Percentiles rank a stretch among this genome's conserved stretches.
Evolutionary conservation across 1,140 invertebrate genomes (phyloP).

Genomic region (Chelonus insularis): DNA sequence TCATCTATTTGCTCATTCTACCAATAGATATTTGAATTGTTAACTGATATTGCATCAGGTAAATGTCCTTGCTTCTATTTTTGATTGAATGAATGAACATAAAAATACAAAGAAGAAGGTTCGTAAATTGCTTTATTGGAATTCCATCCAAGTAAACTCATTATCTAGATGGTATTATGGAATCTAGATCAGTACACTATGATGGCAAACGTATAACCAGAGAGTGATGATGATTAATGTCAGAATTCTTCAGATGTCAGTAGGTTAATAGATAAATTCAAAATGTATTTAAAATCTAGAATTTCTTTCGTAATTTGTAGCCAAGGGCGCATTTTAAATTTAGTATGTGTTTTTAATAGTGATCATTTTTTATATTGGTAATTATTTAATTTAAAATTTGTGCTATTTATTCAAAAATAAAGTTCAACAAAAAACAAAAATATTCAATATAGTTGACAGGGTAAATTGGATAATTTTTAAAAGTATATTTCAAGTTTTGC

Average conservation of each 20-base stretch:
- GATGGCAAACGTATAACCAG: neutral
- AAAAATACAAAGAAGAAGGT: neutral
- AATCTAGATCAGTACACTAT: neutral
- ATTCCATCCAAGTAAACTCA: neutral
- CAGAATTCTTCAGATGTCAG: too few species aligned
- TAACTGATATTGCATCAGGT: neutral
- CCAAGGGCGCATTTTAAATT: too few species aligned
- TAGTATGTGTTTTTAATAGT: too few species aligned
- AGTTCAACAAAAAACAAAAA: too few species aligned
- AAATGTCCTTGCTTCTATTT: neutral
- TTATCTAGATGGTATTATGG: neutral
- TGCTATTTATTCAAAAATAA: too few species aligned
- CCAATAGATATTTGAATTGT: neutral
- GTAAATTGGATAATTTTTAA: too few species aligned
- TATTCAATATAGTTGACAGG: too few species aligned
- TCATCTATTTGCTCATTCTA: neutral
- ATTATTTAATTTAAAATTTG: too few species aligned
- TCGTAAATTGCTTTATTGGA: neutral
- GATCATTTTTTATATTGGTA: too few species aligned
- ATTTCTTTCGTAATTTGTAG: too few species aligned
- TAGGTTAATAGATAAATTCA: neutral
- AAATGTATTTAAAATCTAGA: neutral
- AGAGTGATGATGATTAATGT: neutral
- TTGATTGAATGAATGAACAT: neutral
- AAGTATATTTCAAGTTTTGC: too few species aligned